These are phyloP conservation scores for Desoria tigrina DNA, from an alignment of 2,888 invertebrate genomes.

Conservation along the genomic window DNA sequence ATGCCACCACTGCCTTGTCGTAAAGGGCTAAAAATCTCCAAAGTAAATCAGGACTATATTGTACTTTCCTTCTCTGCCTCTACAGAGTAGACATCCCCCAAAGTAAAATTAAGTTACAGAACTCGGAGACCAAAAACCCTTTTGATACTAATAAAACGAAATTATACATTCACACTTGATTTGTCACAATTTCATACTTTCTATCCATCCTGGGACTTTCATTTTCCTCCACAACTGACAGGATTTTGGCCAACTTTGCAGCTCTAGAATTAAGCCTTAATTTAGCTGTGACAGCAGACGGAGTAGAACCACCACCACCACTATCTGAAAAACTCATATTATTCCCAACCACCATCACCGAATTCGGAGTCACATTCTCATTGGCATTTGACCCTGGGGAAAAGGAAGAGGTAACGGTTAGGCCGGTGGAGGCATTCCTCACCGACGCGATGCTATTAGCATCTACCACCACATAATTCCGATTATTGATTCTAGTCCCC, in stretches of 20 bases:
- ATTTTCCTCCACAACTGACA: conserved; percentile 44
- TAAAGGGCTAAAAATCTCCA: too few relatives aligned
- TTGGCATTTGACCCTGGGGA: not conserved
- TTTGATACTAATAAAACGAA: too few relatives aligned
- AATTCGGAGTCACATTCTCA: not conserved
- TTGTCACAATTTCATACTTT: conserved; percentile 38
- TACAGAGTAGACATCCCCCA: too few relatives aligned
- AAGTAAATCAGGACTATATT: too few relatives aligned
- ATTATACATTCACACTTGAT: conserved; percentile 33
- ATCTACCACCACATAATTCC: conserved; percentile 17
- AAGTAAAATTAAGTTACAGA: too few relatives aligned
- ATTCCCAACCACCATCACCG: not conserved
- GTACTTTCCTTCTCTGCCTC: too few relatives aligned
- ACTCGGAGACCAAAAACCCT: too few relatives aligned
- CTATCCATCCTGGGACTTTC: conserved; percentile 39
- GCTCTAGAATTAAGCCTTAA: conserved; percentile 24
- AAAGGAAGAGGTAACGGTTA: not conserved
- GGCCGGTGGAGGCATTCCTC: not conserved
- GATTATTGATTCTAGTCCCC: not conserved
- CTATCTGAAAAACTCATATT: too few relatives aligned
- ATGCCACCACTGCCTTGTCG: too few relatives aligned
- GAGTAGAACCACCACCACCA: too few relatives aligned
- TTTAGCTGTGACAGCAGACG: not conserved
- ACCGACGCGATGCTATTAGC: not conserved
- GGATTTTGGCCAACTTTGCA: conserved; percentile 41